Evolutionary conservation across 2,888 invertebrate genomes (phyloP), one percentile per base, ranked within the genome.

Genomic region (Miltochrista miniata): DNA sequence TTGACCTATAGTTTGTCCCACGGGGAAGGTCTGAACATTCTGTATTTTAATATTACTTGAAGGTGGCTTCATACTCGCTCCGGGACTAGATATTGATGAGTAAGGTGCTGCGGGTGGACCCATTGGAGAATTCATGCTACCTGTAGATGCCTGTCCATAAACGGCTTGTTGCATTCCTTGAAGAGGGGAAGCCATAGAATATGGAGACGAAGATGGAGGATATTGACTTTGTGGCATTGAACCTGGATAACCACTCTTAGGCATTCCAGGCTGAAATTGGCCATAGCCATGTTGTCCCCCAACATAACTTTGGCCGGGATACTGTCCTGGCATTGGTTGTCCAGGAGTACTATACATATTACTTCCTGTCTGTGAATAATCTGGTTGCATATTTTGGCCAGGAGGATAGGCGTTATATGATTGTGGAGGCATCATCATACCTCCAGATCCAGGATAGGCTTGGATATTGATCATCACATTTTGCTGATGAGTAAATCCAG

Each of bases 391-490:
- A 41, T 81, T 87, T 49, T 87, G 88, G 7, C 77, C 79, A 13
- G 83, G 70, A 9, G 78, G 78, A 56, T 89, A 90, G 2, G 81
- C 42, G 40, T 84, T 89, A 65, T 93, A 93, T 24, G 88, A 78
- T 15, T 88, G 92, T 1, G 87, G 87, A 11, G 89, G 73, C 47
- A 85, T 87, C 81, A 92, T 89, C 35, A 85, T 83, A 11, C 92
- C 92, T 29, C 89, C 85, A 2, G 79, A 84, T 30, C 93, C 93
- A 5, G 93, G 93, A 65, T 93, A 94, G 42, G 93, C 93, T 70
- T 94, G 94, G 30, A 94, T 94, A 64, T 94, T 94, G 43, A 94
- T 94, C 82, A 94, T 90, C 1, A 94, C 94, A 70, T 94, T 94
- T 70, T 94, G 94, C 68, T 94, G 94, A 67, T 94, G 94, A 47